Base-by-base conservation (phyloP, 2,888 invertebrate genomes). In the Andrena fulva region DNA sequence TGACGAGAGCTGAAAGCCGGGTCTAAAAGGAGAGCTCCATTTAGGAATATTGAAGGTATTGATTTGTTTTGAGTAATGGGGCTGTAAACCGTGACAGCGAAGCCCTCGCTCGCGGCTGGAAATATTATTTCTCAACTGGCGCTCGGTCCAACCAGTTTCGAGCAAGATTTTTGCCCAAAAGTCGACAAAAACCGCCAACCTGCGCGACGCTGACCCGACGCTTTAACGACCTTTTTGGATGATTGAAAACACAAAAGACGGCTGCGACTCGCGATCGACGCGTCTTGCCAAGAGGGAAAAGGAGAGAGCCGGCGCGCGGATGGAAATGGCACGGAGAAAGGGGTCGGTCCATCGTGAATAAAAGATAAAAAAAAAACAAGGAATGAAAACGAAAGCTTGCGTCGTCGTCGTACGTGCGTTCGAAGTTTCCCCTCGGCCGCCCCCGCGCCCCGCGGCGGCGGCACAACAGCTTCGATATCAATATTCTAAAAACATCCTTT, bases 401-500 rank as follows among this genome's bases (percentile, higher is more conserved):
- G 82, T 86, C 82, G 81, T 73, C 87, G 82, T 80, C 75, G 72
- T 70, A 78, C 29, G 75, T 56, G 83, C 87, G 87, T 83, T 89
- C 89, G 87, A 89, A 90, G 89, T 81, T 71, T 24, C 42, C 42
- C 56, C 67, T 2, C 8, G 42, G 24, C 20, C 85, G 69, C 84
- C 78, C 76, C 52, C 12, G 33, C 50, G 24, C 60, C 6, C 52
- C 42, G n/a, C 29, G 56, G 27, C 82, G 68, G 70, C 77, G 74
- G 89, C 77, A 59, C 79, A 70, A 78, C 88, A 85, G 88, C 90
- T 91, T 92, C 93, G 92, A 92, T 93, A 93, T 92, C 93, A 93
- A 93, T 93, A 93, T 94, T 92, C 92, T 93, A 93, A 93, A 93
- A 93, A 92, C 92, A 86, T 91, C 90, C 92, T 93, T 93, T 93